Conservation (phyloP, 2,797 vertebrate genomes). For the Poliocrania exsul region DNA sequence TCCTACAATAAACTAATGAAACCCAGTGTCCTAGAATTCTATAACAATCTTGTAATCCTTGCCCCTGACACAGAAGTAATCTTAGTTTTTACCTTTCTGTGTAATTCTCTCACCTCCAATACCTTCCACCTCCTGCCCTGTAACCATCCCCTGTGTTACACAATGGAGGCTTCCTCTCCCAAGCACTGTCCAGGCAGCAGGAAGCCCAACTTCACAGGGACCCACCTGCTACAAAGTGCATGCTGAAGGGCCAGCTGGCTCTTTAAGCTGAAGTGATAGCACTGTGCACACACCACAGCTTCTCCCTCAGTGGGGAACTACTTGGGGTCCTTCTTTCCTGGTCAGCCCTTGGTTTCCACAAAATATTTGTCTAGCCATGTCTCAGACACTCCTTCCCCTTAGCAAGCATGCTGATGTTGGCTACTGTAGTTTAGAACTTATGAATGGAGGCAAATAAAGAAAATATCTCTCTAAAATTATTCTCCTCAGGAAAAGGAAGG, state of each 20-base stretch:
- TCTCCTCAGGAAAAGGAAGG: background rate
- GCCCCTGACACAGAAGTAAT: background rate
- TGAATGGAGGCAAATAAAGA: background rate
- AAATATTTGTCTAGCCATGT: background rate
- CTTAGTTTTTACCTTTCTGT: background rate
- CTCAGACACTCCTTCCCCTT: background rate
- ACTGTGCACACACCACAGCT: background rate
- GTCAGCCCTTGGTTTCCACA: background rate
- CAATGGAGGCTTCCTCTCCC: background rate
- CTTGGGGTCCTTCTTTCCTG: background rate
- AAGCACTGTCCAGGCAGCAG: background rate
- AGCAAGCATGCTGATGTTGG: rapidly evolving
- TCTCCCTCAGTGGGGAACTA: background rate
- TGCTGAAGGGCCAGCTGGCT: background rate
- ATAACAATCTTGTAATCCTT: background rate
- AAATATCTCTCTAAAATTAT: background rate
- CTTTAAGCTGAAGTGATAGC: background rate
- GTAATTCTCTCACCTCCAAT: background rate
- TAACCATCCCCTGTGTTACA: background rate
- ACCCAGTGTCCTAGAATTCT: background rate
- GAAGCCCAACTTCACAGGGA: background rate
- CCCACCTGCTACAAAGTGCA: too few relatives aligned
- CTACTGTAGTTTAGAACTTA: background rate
- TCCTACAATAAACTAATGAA: background rate
- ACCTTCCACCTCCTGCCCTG: background rate